Base-by-base conservation (phyloP, 2,888 invertebrate genomes). In the Heliconius sara region DNA sequence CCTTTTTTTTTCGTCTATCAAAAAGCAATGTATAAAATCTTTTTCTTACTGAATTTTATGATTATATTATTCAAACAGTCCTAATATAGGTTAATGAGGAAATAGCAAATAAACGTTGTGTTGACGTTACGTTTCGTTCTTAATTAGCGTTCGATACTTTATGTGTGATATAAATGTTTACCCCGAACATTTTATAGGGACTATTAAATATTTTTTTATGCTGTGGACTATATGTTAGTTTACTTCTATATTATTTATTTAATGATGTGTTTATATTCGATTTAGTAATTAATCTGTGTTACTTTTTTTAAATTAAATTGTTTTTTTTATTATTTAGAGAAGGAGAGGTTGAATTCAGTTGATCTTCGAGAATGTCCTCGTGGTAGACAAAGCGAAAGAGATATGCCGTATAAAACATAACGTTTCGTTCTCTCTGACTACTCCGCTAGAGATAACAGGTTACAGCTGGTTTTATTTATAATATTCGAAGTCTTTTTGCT, bases 401-500 rank as follows among this genome's bases (percentile, higher is more conserved):
- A 13, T 4, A 47, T 47, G 13, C 43, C 0, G 43, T 13, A 39
- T 34, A 34, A 34, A 9, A 9, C 34, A 7, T 34, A 34, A 0
- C 34, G 34, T 34, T 34, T 34, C 0, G 43, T 43, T 13, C 43
- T 43, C 13, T 43, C 43, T 43, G 43, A 13, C 43, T 43, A 43
- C 12, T 13, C 43, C 43, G 13, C 43, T 43, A 43, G 43, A 4
- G 5, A 5, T 16, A 47, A 16, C 4, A 47, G 5, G 47, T 47
- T 47, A 47, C 5, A 47, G 16, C 47, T 47, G 16, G 4, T 43
- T 13, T 30, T 30, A 5, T 47, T 47, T 1, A 47, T 16, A 47
- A 16, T 47, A 16, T 47, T 47, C 13, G 30, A 30, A 34, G 6
- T 9, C 7, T 34, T 34, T 83, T 82, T 82, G 84, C 80, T 39